These are phyloP conservation scores for Synergus laeviventris DNA, from an alignment of 2,888 invertebrate species.

Conservation along the genomic window DNA sequence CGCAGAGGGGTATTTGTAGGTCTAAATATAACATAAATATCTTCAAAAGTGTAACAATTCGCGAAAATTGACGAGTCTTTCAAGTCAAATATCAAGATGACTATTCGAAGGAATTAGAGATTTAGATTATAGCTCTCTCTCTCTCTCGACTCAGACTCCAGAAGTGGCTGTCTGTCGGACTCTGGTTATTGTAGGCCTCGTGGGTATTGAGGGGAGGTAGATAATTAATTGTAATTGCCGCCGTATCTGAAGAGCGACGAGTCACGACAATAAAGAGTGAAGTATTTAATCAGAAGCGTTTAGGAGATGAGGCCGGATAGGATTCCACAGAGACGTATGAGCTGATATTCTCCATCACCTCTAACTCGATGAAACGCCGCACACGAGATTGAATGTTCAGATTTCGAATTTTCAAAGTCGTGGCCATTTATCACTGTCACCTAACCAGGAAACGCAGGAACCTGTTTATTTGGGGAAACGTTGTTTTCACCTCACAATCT, in stretches of 20 bases:
- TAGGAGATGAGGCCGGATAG: slow-evolving; percentile 27
- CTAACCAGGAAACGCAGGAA: slow-evolving; percentile 2
- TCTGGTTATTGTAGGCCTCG: slow-evolving; percentile 2
- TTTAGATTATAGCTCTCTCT: no score
- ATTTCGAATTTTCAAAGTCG: slow-evolving; percentile 11
- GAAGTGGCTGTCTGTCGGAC: slow-evolving; percentile 20
- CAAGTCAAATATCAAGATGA: slow-evolving; percentile 11
- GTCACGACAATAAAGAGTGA: slow-evolving; percentile 25
- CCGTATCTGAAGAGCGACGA: slow-evolving; percentile 17
- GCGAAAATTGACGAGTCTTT: neutral
- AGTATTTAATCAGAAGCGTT: slow-evolving; percentile 25
- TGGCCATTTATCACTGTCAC: slow-evolving; percentile 27
- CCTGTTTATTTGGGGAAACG: neutral
- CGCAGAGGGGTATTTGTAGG: no score
- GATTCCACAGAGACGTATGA: slow-evolving; percentile 21
- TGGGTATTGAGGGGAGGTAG: slow-evolving; percentile 27
- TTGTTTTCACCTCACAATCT: neutral
- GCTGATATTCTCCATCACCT: neutral
- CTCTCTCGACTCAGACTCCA: neutral
- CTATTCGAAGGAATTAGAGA: slow-evolving; percentile 16
- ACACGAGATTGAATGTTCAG: slow-evolving; percentile 18
- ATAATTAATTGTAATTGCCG: slow-evolving; percentile 38
- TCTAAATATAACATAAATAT: no score
- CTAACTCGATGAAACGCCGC: slow-evolving; percentile 9
- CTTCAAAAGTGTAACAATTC: no score